Base-by-base conservation (phyloP, 2,888 invertebrate species). In the Lasioglossum marginatum region DNA sequence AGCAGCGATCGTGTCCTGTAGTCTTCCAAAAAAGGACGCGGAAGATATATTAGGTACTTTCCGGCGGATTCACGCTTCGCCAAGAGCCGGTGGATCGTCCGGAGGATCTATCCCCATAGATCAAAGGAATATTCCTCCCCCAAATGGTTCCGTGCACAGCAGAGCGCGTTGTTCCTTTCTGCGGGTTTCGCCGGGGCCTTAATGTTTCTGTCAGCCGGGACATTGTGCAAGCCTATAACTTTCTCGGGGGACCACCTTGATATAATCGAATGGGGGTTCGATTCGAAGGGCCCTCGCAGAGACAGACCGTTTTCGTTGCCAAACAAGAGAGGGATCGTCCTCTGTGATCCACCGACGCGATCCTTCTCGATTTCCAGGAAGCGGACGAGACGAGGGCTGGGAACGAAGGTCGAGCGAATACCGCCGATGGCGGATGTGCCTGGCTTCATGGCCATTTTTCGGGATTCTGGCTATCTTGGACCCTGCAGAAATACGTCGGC, bases 361-460 rank as follows among this genome's bases (percentile, higher is more conserved):
- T 70, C 85, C 78, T 73, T 63, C 80, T 77, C 78, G 79, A 81
- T 81, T 93, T 93, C 92, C 81, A 82, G 91, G 93, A 93, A 93
- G 83, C 37, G 45, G 78, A 84, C 88, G 90, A 14, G 60, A 60
- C 60, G 60, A 27, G 60, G 88, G 85, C 88, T 89, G 88, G 88
- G 52, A n/a, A 34, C 88, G 87, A 83, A 89, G 89, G 88, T 87
- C 68, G 88, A 89, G 88, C 88, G 86, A 80, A 86, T n/a, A 60
- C n/a, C 52, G 31, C 14, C 10, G 19, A 19, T 16, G 60, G 37
- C 48, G 19, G 73, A 79, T 27, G 60, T 12, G 63, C 19, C n/a
- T 6, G 34, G 45, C 31, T 45, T 45, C 60, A 43, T n/a, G 60
- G 79, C 43, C 73, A 37, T 19, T n/a, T 79, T 63, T 19, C 27